These are phyloP conservation scores for Hippocampus kuda DNA, from an alignment of 2,797 vertebrate species.

Conservation along the genomic window DNA sequence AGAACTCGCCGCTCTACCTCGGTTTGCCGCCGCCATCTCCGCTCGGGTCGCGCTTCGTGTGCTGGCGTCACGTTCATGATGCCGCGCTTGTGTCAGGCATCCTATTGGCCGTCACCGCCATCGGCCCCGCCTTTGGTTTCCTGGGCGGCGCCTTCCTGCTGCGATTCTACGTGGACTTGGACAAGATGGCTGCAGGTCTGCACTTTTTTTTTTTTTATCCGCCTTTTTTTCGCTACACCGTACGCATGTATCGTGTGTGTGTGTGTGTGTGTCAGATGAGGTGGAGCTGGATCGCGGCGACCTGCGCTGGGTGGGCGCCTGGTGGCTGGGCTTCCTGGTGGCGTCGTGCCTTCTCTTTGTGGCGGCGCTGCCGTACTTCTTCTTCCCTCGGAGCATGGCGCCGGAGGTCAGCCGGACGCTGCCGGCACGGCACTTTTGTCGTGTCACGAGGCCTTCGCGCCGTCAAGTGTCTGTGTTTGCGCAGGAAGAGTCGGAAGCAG, in stretches of 20 bases:
- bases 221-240: too few species aligned
- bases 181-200: conserved; percentile 62
- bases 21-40: conserved; percentile 54
- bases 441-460: too few species aligned
- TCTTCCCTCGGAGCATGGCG: conserved; percentile 80
- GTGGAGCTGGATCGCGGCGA: conserved; percentile 63
- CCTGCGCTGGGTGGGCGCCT: conserved; percentile 89
- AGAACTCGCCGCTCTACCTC: conserved; percentile 85
- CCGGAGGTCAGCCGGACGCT: conserved; percentile 65
- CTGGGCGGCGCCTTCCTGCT: conserved; percentile 75
- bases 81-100: conserved; percentile 65
- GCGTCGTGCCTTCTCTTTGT: conserved; percentile 71
- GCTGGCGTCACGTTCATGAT: neutral
- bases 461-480: neutral
- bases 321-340: conserved; percentile 91
- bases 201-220: neutral
- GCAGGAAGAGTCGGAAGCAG: conserved; percentile 24
- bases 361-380: conserved; percentile 79
- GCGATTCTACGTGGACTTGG: conserved; percentile 79
- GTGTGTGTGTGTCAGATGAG: conserved; percentile 48
- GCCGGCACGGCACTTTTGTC: neutral
- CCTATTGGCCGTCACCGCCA: conserved; percentile 74
- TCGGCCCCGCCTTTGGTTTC: conserved; percentile 81
- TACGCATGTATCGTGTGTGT: neutral
- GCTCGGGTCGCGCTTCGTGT: too few species aligned